Conservation (phyloP, 2,113 vertebrate species). For the Pachypanchax playfairii region DNA sequence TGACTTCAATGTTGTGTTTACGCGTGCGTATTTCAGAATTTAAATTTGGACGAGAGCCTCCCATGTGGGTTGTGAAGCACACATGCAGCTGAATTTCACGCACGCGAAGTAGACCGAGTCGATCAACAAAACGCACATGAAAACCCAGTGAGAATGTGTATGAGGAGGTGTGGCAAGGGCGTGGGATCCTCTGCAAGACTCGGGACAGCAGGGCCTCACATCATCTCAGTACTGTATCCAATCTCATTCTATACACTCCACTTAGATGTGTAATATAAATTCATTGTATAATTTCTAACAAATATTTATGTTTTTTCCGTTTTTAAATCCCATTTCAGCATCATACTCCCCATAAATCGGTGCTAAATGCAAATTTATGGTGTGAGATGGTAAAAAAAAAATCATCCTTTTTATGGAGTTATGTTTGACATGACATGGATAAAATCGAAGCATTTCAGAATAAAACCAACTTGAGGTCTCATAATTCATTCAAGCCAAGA, state of each 20-base stretch:
- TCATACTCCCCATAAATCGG: not conserved
- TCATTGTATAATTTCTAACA: no score
- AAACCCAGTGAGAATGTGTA: slow-evolving; percentile 51
- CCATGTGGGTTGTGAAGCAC: slow-evolving; percentile 11
- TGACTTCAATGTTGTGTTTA: slow-evolving; percentile 28
- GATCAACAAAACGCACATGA: slow-evolving; percentile 32
- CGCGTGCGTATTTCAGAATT: not conserved
- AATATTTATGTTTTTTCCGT: not conserved
- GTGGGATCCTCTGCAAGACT: slow-evolving; percentile 55
- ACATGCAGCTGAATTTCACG: slow-evolving; percentile 5
- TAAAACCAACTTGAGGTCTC: not conserved
- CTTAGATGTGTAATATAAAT: no score
- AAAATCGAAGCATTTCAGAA: not conserved
- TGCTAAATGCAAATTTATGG: not conserved
- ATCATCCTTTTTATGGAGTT: no score
- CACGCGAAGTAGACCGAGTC: slow-evolving; percentile 27
- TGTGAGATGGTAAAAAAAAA: not conserved
- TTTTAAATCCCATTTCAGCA: not conserved
- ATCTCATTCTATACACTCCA: not conserved
- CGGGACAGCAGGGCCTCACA: slow-evolving; percentile 55
- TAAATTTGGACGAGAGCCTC: slow-evolving; percentile 13
- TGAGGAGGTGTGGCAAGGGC: slow-evolving; percentile 58
- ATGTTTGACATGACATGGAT: not conserved
- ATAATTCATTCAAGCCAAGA: not conserved
- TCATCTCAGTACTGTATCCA: slow-evolving; percentile 56